phyloP scores from a whole-genome alignment of 2,888 invertebrate species.

The Boloria selene region DNA sequence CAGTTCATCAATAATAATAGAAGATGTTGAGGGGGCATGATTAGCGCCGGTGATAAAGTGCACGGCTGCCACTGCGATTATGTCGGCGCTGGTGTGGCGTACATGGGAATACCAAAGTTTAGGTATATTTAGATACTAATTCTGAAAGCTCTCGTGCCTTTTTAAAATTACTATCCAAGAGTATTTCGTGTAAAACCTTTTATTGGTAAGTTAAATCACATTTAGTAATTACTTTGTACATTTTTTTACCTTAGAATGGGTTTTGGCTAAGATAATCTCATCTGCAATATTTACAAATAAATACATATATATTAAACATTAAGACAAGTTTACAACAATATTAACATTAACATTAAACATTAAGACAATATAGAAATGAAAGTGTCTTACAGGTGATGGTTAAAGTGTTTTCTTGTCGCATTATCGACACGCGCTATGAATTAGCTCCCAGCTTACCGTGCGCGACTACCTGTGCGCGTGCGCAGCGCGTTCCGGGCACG shows the following conservation, averaged over 20 bases:
- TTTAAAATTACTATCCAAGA: too few relatives aligned
- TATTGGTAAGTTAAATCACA: too few relatives aligned
- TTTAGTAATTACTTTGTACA: too few relatives aligned
- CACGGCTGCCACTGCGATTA: conserved; percentile 74
- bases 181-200: too few relatives aligned
- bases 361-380: not conserved
- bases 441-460: conserved; percentile 38
- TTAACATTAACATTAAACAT: not conserved
- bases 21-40: conserved; percentile 54
- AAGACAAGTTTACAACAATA: too few relatives aligned
- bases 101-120: conserved; percentile 24
- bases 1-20: conserved; percentile 55
- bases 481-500: conserved; percentile 52
- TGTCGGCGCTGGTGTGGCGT: conserved; percentile 40
- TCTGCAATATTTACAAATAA: too few relatives aligned
- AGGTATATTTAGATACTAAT: too few relatives aligned
- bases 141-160: too few relatives aligned
- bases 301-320: not conserved
- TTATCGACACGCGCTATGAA: conserved; percentile 51
- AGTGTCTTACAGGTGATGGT: conserved; percentile 17
- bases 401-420: conserved; percentile 19
- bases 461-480: conserved; percentile 54
- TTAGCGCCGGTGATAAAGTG: conserved; percentile 77
- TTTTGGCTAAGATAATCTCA: too few relatives aligned
- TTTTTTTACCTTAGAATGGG: too few relatives aligned